A percentile compares a stretch with the other conserved stretches of the same genome.
These are phyloP conservation scores for Drosophila leonis DNA, from an alignment of 2,888 invertebrate genomes.

Conservation along the genomic window DNA sequence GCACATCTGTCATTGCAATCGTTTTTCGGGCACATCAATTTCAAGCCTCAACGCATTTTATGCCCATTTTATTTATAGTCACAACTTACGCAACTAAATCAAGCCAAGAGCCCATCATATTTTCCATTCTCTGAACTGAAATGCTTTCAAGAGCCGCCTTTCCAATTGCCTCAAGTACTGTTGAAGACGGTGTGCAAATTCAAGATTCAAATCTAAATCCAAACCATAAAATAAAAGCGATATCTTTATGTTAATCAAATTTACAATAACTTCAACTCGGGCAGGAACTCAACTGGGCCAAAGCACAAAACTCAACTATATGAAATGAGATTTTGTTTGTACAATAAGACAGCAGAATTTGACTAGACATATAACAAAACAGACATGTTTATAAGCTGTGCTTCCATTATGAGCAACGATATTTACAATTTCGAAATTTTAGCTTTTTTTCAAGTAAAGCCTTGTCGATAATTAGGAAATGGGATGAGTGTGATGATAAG, in stretches of 20 bases:
- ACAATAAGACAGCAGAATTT: neutral
- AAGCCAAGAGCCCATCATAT: slow-evolving; percentile 30
- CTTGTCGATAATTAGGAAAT: no score
- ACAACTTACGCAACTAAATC: slow-evolving; percentile 35
- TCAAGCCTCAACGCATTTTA: slow-evolving; percentile 49
- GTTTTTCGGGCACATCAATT: slow-evolving; percentile 59
- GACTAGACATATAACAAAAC: no score
- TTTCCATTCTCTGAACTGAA: slow-evolving; percentile 31
- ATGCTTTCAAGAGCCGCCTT: neutral
- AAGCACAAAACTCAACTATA: neutral
- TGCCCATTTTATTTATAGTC: slow-evolving; percentile 52
- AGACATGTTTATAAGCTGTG: neutral
- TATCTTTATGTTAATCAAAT: slow-evolving; percentile 9
- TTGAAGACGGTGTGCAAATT: neutral
- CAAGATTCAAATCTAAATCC: neutral
- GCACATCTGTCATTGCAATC: slow-evolving; percentile 74
- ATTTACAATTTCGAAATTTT: no score
- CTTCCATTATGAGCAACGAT: no score
- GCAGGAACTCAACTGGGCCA: neutral
- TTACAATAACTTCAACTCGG: neutral
- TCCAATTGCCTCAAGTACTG: neutral
- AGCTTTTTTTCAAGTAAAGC: no score
- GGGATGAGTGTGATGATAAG: no score
- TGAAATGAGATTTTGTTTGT: neutral
- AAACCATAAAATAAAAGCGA: slow-evolving; percentile 2